Percentiles rank a stretch among this genome's conserved stretches.
Conservation (phyloP, 2,797 vertebrate genomes). For the Enteromius unitaeniatus region DNA sequence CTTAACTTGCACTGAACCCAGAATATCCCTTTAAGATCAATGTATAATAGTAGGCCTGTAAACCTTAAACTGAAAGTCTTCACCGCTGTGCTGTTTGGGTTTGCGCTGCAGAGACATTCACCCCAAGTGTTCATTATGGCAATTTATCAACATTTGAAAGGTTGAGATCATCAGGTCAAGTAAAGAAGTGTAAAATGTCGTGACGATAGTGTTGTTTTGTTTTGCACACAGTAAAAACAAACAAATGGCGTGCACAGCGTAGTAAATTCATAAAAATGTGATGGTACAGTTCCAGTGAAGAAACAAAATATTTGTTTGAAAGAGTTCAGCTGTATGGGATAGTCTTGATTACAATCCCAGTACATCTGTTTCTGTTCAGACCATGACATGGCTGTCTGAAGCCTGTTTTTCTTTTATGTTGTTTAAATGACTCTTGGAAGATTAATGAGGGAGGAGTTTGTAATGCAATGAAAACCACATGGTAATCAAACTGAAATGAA, state of each 20-base stretch:
- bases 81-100: not conserved
- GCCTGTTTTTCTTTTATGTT: conserved; percentile 31
- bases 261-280: conserved; percentile 26
- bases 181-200: conserved; percentile 11
- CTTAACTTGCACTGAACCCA: not conserved
- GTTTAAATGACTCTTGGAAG: conserved; percentile 11
- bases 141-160: conserved; percentile 34
- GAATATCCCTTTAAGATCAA: not conserved
- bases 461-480: conserved; percentile 36
- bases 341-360: conserved; percentile 27
- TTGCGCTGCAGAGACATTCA: conserved; percentile 16
- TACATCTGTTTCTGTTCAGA: conserved; percentile 52
- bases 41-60: conserved; percentile 18
- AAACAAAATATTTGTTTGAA: conserved; percentile 10
- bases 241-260: conserved; percentile 8
- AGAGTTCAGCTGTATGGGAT: conserved; percentile 19
- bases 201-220: conserved; percentile 31
- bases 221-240: conserved; percentile 34
- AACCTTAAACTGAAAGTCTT: not conserved
- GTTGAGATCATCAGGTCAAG: conserved; percentile 37
- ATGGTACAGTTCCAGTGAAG: conserved; percentile 38
- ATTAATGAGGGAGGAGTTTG: conserved; percentile 32
- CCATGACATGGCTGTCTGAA: conserved; percentile 44
- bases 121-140: not conserved
- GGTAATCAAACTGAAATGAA: conserved; percentile 31